Conservation (phyloP, 1,140 invertebrate genomes). For the Drosophila virilis region DNA sequence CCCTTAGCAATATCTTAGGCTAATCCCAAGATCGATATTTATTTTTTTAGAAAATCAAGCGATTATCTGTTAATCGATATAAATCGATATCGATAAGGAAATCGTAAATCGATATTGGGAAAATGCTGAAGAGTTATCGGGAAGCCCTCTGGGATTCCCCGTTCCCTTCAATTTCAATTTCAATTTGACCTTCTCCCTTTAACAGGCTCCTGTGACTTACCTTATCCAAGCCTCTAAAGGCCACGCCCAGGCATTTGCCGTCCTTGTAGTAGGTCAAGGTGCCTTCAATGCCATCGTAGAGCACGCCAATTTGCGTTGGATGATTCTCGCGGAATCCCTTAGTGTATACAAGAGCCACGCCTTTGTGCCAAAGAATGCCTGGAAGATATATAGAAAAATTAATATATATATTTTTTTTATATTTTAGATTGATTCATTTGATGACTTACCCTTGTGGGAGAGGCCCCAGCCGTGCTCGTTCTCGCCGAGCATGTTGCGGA, state of each 20-base stretch:
- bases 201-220: conserved; percentile 61
- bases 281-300: conserved; percentile 89
- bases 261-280: conserved; percentile 91
- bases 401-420: neutral
- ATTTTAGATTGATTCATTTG: neutral
- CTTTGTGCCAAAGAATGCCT: conserved; percentile 88
- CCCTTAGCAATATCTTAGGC: too few species aligned
- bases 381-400: neutral
- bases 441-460: conserved; percentile 87
- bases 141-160: too few species aligned
- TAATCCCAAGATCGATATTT: too few species aligned
- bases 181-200: too few species aligned
- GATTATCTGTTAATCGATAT: too few species aligned
- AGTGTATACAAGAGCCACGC: conserved; percentile 87
- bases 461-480: conserved; percentile 90
- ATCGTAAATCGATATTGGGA: too few species aligned
- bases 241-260: conserved; percentile 87
- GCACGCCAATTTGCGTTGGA: conserved; percentile 87
- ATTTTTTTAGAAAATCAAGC: too few species aligned
- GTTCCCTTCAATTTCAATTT: too few species aligned
- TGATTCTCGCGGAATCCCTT: conserved; percentile 90
- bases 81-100: too few species aligned
- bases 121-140: too few species aligned
- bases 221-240: conserved; percentile 86
- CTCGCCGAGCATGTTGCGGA: conserved; percentile 89